These are phyloP conservation scores for Centropus bengalensis DNA, from an alignment of 2,113 vertebrate genomes.

Conservation along the genomic window DNA sequence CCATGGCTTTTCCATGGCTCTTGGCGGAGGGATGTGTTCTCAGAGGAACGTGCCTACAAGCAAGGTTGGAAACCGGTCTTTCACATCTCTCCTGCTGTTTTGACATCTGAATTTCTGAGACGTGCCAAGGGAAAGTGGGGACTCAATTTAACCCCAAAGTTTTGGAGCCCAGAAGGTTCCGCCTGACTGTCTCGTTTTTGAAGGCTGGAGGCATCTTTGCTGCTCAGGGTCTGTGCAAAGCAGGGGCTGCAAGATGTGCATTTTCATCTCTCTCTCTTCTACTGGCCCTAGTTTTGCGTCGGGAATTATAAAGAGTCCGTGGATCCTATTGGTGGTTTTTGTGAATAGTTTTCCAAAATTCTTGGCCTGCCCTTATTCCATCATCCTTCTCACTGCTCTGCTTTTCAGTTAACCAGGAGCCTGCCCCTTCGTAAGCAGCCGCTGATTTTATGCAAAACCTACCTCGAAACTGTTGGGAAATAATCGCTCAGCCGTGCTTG, in stretches of 20 bases:
- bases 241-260: rapidly evolving
- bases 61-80: not conserved
- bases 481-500: not conserved
- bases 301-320: not conserved
- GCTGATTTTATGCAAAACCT: conserved; percentile 30
- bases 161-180: not conserved
- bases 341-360: not conserved
- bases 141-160: not conserved
- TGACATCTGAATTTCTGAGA: not conserved
- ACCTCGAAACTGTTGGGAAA: conserved; percentile 1
- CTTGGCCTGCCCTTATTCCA: not conserved
- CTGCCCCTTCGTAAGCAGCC: not conserved
- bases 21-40: not conserved
- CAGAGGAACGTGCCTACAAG: not conserved
- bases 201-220: not conserved
- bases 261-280: not conserved
- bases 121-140: not conserved
- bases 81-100: not conserved
- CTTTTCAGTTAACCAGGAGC: not conserved
- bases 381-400: not conserved
- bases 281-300: not conserved
- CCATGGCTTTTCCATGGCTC: not conserved
- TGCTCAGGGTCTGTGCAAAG: not conserved
- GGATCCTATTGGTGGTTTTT: not conserved
- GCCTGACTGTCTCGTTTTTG: not conserved